Evolutionary conservation across 2,113 vertebrate species (phyloP), one percentile per base, ranked within the genome.

Genomic region (Stegastes partitus): DNA sequence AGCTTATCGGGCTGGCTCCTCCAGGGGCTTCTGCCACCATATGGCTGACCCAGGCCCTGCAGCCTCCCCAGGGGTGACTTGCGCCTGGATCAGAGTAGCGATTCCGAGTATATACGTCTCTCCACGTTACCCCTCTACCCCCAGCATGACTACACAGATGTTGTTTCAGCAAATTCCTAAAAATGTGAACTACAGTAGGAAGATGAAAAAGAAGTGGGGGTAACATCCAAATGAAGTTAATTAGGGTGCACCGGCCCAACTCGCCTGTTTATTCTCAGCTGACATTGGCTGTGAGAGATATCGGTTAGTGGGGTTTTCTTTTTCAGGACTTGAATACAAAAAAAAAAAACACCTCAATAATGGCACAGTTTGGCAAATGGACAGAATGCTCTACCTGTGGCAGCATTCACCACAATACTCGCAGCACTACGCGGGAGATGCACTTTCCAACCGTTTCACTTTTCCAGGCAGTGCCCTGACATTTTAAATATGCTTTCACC

Each of bases 21-120:
- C 84, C 96, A 88, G 90, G 87, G 91, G 92, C 82, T 82, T 96
- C 91, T 96, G 94, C 82, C 91, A 85, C 97, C 98, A 99, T 95
- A 97, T 96, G 96, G 96, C 93, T 94, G 97, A 97, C 94, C 96
- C 94, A 92, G 94, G 89, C 89, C 94, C 95, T 71, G 95, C 95
- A 82, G 95, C 94, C 89, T 96, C 94, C 95, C 95, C 94, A 86
- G 96, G 95, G 92, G 92, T 84, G 74, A 93, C 93, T 94, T 90
- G 95, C 79, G 94, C 93, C 93, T 94, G 91, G 94, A 96, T 96
- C 93, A 97, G 92, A 90, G 93, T 22, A 65, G 94, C 93, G 84
- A 82, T 58, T 81, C 77, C n/a, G 59, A 69, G 70, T 84, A 75
- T 84, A 75, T 79, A 69, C 3, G 5, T 63, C 63, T 82, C 81